These are phyloP conservation scores for Chionomys nivalis DNA, from an alignment of 2,113 vertebrate genomes.

Conservation along the genomic window DNA sequence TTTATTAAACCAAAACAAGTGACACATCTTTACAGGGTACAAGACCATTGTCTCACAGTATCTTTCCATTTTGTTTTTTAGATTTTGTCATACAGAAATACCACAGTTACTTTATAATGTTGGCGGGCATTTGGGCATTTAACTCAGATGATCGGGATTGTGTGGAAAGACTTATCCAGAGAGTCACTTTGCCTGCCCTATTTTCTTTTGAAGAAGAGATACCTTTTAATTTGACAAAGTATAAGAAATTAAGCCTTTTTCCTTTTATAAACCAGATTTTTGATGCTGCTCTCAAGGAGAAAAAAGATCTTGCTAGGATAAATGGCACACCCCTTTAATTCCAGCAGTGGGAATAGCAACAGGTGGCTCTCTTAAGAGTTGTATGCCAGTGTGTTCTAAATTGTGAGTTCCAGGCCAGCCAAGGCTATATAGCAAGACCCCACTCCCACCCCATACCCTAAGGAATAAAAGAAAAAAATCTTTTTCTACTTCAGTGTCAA, in stretches of 20 bases:
- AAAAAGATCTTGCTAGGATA: not conserved
- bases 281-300: not conserved
- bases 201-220: not conserved
- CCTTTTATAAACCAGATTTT: not conserved
- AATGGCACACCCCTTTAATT: not conserved
- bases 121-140: not conserved
- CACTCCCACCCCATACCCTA: not conserved
- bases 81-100: constrained; percentile 6
- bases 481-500: not conserved
- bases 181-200: not conserved
- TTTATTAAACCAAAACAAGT: too few species aligned
- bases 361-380: not conserved
- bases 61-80: not conserved
- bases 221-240: not conserved
- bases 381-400: not conserved
- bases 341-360: not conserved
- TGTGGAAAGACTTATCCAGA: not conserved
- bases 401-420: not conserved
- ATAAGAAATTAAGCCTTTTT: not conserved
- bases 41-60: too few species aligned
- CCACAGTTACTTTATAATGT: not conserved
- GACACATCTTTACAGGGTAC: too few species aligned
- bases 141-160: not conserved
- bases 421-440: not conserved
- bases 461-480: not conserved